Evolutionary conservation across 2,113 vertebrate genomes (phyloP), one percentile per base, ranked within the genome.

Genomic region (Pogona vitticeps): DNA sequence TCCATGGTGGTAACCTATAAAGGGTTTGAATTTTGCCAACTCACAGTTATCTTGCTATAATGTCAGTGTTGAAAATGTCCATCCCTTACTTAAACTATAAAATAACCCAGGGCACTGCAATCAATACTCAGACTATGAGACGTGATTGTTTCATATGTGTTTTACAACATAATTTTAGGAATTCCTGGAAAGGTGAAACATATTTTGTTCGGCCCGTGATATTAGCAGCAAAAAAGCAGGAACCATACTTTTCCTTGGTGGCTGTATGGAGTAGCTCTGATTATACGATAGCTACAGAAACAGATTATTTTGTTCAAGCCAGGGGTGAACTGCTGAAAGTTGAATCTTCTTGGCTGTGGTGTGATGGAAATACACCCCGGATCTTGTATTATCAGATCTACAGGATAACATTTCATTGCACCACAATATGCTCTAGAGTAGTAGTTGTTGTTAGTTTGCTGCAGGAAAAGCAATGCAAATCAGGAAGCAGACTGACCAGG

Each of bases 381-480:
- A n/a, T n/a, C 70, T 80, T 61, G 21, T 46, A 23, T 38, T 79
- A 76, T 67, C 77, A 76, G 84, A 91, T 18, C 33, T 2, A 81
- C 3, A 20, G 36, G 26, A 6, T 73, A 73, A 4, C 31, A 90
- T 79, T 88, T 63, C 28, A 83, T 42, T 83, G 86, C 36, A 72
- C 67, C 58, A 68, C 17, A 31, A 86, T n/a, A 75, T 75, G 56
- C 65, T 81, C 58, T 40, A 81, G 31, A 86, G 58, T 26, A 38
- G 40, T 40, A 65, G 17, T 63, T 17, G 68, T 40, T 80, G 67
- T 58, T 71, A 52, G 72, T n/a, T 65, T 72, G 17, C 33, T 72
- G 31, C 58, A 46, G 68, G 36, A 52, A 80, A 80, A n/a, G n/a
- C n/a, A n/a, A n/a, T n/a, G n/a, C n/a, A n/a, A n/a, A 86, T 70